phyloP scores from a whole-genome alignment of 2,113 vertebrate genomes.

The Eurystomus gularis region DNA sequence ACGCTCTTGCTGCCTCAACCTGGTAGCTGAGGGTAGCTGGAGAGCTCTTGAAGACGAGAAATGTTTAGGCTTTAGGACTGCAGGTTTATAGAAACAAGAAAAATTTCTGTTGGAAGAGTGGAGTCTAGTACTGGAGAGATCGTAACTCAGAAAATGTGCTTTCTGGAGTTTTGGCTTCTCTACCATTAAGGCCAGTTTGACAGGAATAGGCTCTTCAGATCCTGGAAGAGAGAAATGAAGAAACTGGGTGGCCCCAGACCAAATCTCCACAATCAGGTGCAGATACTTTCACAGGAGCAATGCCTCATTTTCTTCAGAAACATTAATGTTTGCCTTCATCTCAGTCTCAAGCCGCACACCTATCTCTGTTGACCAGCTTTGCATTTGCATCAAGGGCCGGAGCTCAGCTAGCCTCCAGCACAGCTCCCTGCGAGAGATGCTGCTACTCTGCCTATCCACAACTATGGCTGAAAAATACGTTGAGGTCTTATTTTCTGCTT shows the following conservation, averaged over 20 bases:
- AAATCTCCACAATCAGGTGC: neutral
- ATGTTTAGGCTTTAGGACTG: neutral
- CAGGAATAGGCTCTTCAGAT: neutral
- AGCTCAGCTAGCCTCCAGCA: neutral
- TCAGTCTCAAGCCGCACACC: neutral
- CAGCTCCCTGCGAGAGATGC: neutral
- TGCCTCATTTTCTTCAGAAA: neutral
- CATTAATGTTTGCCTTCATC: neutral
- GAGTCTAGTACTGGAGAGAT: neutral
- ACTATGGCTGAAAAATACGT: neutral
- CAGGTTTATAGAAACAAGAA: neutral
- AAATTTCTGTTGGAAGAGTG: neutral
- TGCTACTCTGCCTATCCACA: neutral
- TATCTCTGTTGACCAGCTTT: neutral
- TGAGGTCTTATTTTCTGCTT: neutral
- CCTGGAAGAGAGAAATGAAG: neutral
- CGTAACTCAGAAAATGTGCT: neutral
- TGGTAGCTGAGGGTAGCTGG: neutral
- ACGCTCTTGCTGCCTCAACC: neutral
- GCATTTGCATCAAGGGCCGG: neutral
- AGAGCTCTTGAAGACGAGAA: neutral
- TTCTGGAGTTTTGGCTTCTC: neutral
- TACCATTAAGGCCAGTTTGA: neutral
- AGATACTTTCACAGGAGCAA: neutral
- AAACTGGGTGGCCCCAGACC: neutral